A percentile compares a stretch with the other conserved stretches of the same genome.
phyloP scores from a whole-genome alignment of 2,888 invertebrate genomes.

The Agrypnus murinus region DNA sequence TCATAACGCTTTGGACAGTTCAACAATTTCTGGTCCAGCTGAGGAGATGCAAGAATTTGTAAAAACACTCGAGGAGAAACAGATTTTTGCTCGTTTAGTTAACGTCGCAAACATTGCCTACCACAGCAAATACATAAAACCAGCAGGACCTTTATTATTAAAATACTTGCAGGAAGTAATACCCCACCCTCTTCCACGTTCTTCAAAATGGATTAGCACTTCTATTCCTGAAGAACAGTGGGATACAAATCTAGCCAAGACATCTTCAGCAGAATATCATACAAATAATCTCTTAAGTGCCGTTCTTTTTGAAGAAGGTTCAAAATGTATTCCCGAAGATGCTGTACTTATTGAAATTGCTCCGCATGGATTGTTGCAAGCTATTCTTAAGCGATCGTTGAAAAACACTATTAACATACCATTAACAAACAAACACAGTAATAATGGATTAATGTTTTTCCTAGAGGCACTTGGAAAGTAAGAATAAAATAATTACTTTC shows the following conservation, averaged over 20 bases:
- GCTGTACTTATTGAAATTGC: slow-evolving; percentile 92
- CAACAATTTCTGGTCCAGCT: slow-evolving; percentile 85
- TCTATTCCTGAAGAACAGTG: slow-evolving; percentile 78
- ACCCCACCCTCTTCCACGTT: slow-evolving; percentile 72
- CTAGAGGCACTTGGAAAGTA: slow-evolving; percentile 80
- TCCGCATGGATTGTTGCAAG: slow-evolving; percentile 91
- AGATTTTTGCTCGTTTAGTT: slow-evolving; percentile 88
- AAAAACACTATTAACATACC: slow-evolving; percentile 81
- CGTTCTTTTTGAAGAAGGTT: slow-evolving; percentile 88
- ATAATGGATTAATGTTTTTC: slow-evolving; percentile 78
- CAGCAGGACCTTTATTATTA: slow-evolving; percentile 70
- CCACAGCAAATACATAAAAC: slow-evolving; percentile 86
- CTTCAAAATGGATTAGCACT: slow-evolving; percentile 79
- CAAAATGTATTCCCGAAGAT: slow-evolving; percentile 84
- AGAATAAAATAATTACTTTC: slow-evolving; percentile 55
- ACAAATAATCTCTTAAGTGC: slow-evolving; percentile 80
- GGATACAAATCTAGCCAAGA: slow-evolving; percentile 74
- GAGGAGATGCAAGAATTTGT: slow-evolving; percentile 77
- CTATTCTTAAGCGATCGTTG: slow-evolving; percentile 87
- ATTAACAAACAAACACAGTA: slow-evolving; percentile 82
- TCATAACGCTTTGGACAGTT: slow-evolving; percentile 85
- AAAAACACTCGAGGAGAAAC: slow-evolving; percentile 76
- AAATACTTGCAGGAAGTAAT: slow-evolving; percentile 71
- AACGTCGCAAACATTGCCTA: slow-evolving; percentile 92
- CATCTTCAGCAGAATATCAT: slow-evolving; percentile 80